These are phyloP conservation scores for Aleiodes testaceus DNA, from an alignment of 2,888 invertebrate genomes.

Conservation along the genomic window DNA sequence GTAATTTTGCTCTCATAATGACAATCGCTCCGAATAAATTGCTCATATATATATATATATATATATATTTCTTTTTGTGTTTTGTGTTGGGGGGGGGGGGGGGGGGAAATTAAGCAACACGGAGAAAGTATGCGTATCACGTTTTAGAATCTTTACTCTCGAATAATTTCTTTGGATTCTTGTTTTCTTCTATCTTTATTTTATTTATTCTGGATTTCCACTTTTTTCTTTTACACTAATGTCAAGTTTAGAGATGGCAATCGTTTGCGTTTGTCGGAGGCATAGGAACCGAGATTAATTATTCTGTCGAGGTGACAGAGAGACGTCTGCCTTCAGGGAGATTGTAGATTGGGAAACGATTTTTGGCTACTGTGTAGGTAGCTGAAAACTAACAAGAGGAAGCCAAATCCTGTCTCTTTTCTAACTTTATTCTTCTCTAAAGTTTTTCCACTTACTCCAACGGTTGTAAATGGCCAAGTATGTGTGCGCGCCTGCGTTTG, in stretches of 20 bases:
- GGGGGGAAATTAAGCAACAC: no score
- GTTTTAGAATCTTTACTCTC: no score
- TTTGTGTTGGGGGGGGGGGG: no score
- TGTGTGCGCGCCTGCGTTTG: constrained; percentile 38
- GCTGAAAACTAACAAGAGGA: constrained; percentile 45
- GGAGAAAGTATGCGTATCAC: no score
- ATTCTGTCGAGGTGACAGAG: constrained; percentile 41
- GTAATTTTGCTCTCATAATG: not conserved
- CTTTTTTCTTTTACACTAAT: no score
- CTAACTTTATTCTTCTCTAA: constrained; percentile 37
- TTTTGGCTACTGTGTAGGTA: constrained; percentile 42
- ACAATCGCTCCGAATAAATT: not conserved
- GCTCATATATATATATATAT: not conserved
- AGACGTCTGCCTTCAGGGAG: constrained; percentile 34
- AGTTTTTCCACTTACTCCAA: constrained; percentile 37
- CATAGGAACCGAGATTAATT: constrained; percentile 37
- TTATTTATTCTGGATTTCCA: no score
- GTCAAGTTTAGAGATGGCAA: constrained; percentile 33
- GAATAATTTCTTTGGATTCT: no score
- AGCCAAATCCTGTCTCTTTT: constrained; percentile 44
- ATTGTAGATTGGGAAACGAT: constrained; percentile 38
- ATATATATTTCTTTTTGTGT: no score
- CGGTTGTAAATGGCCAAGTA: constrained; percentile 30
- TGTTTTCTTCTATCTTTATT: no score
- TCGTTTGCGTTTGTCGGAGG: constrained; percentile 27